Conservation (phyloP, 30 jellyfish, hydroid and myxozoan species). For the Turritopsis rubra region DNA sequence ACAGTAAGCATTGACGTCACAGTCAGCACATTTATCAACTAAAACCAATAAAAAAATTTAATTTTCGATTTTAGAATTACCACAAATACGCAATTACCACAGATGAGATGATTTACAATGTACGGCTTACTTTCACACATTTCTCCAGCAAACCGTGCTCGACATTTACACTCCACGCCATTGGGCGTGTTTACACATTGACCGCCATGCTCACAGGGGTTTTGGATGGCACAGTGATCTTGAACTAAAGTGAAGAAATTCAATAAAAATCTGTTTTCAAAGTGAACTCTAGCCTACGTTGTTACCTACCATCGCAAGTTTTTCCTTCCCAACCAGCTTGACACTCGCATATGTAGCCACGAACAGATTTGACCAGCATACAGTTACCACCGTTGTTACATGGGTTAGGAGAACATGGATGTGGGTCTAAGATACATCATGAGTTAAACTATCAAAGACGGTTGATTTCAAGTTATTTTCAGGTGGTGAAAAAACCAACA, state of each 20-base stretch:
- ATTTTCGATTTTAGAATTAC: neutral
- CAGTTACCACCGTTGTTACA: slow-evolving; percentile 52
- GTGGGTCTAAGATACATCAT: slow-evolving; percentile 32
- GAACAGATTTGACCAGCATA: slow-evolving; percentile 46
- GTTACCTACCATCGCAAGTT: slow-evolving; percentile 54
- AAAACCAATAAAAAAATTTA: neutral
- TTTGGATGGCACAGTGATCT: slow-evolving; percentile 53
- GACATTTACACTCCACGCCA: slow-evolving; percentile 61
- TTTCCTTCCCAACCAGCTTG: slow-evolving; percentile 50
- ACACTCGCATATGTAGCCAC: slow-evolving; percentile 70
- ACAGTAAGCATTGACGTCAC: slow-evolving; percentile 65
- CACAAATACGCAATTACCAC: neutral
- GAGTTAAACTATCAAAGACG: neutral
- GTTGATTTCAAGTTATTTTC: too few species aligned
- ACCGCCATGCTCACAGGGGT: slow-evolving; percentile 82
- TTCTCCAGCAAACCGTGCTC: slow-evolving; percentile 60
- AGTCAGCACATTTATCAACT: slow-evolving; percentile 74
- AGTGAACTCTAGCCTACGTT: neutral
- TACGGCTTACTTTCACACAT: slow-evolving; percentile 46
- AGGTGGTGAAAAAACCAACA: too few species aligned
- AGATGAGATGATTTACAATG: neutral
- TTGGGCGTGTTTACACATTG: slow-evolving; percentile 40
- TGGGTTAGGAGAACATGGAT: slow-evolving; percentile 81
- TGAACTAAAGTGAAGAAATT: slow-evolving; percentile 13
- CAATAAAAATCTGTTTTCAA: too few species aligned